Evolutionary conservation across 2,888 invertebrate genomes (phyloP), one percentile per base, ranked within the genome.

Genomic region (Ametastegia equiseti): DNA sequence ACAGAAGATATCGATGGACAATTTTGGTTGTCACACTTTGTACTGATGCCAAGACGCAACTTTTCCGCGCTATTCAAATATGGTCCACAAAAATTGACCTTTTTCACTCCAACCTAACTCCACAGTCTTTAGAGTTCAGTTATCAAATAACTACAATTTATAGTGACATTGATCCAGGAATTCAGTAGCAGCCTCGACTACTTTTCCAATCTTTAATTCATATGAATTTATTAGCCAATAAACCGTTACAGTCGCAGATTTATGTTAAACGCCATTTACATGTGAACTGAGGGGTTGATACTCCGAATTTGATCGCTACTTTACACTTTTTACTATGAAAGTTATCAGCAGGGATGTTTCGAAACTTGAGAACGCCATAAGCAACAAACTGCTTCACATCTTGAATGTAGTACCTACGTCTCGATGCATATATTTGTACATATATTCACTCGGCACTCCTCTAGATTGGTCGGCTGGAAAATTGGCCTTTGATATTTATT

Each of bases 371-470:
- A n/a, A 42, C 9, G 11, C 11, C n/a, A n/a, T n/a, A 19, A 42
- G 42, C n/a, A 30, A 4, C 47, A 73, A 15, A 50, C n/a, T 73
- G 30, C 27, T 47, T 47, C n/a, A 47, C 73, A 47, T 73, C 47
- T 73, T 30, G n/a, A n/a, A n/a, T n/a, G n/a, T n/a, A n/a, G 15
- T 50, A 73, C 45, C 73, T 6, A 50, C 73, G 30, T 73, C 23
- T 15, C 30, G 73, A 67, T 47, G 30, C 73, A n/a, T 45, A 30
- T 73, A 11, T 30, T 23, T 47, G 15, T 47, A 19, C n/a, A n/a
- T n/a, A n/a, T n/a, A n/a, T n/a, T 3, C 27, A 27, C 19, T 73
- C 30, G n/a, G 50, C 73, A 73, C 73, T 73, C 73, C 47, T 73
- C 23, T 50, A 73, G 50, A 73, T 73, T 73, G 73, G 47, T 13